These are phyloP conservation scores for Camponotus floridanus DNA, from an alignment of 1,140 invertebrate species.

Conservation along the genomic window DNA sequence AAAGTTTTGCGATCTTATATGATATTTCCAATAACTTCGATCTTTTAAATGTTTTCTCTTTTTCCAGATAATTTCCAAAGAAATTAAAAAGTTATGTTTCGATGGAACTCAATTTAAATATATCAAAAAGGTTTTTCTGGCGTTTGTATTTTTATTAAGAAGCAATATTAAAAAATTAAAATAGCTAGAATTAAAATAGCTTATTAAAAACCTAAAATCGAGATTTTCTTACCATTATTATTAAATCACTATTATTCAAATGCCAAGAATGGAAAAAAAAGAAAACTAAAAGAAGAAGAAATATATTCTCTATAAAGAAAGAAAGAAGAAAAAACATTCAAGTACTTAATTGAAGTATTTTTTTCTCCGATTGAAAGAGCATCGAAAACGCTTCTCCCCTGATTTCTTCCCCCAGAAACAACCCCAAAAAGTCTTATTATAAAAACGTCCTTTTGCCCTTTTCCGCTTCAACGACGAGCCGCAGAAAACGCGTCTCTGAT, in stretches of 20 bases:
- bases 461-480: not conserved
- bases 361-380: not conserved
- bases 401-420: not conserved
- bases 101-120: not conserved
- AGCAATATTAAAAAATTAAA: not conserved
- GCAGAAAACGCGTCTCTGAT: not conserved
- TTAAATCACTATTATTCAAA: not conserved
- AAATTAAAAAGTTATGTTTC: not conserved
- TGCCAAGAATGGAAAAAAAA: not conserved
- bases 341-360: not conserved
- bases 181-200: not conserved
- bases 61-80: not conserved
- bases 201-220: not conserved
- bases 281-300: not conserved
- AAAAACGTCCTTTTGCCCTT: not conserved
- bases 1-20: not conserved
- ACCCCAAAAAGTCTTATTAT: slow-evolving; percentile 19
- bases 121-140: not conserved
- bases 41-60: not conserved
- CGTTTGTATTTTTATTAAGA: not conserved
- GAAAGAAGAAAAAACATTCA: no score
- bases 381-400: not conserved
- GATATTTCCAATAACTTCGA: not conserved
- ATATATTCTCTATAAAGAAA: not conserved
- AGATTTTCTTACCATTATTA: not conserved